Evolutionary conservation across 2,797 vertebrate genomes (phyloP), one percentile per base, ranked within the genome.

Genomic region (Selene dorsalis): DNA sequence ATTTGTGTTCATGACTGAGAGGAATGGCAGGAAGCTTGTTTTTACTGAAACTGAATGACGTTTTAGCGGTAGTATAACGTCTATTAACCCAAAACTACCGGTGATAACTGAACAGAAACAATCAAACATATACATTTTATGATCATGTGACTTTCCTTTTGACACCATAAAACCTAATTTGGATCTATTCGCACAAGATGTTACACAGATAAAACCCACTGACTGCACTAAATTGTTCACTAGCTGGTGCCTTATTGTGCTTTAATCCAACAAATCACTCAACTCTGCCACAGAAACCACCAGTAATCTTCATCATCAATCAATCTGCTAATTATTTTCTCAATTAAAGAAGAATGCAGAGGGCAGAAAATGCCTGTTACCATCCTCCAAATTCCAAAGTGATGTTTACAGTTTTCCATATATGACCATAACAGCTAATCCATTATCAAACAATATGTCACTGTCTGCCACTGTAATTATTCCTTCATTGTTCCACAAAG

Each of bases 1-100:
- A 43, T 50, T 74, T 63, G 24, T 24, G 5, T 73, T 74, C 47
- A 65, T 0, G 7, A 47, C 59, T n/a, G 45, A 45, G 48, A 18
- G 16, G 26, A 72, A 26, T 20, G 16, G 7, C 84, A 26, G 50
- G 32, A 47, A 7, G 26, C 32, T 62, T n/a, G 4, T 18, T 41
- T 26, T 41, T 35, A 14, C 14, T 38, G 22, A 5, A 13, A n/a
- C 56, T 67, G n/a, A 78, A 57, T 58, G 32, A 60, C 60, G 28
- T 17, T 17, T 18, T 1, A 20, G 10, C 28, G 13, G 17, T 28
- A 7, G 24, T 26, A 43, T 4, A 43, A 43, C 16, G 13, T 38
- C 35, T 38, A 1, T 43, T 2, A 41, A 12, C 39, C 5, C 41
- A 50, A 30, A 30, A 30, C 32, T 8, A 8, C 32, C 9, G 32